A percentile compares a stretch with the other conserved stretches of the same genome.
Evolutionary conservation across 2,113 vertebrate genomes (phyloP).

Genomic region (Ardeotis arabs): DNA sequence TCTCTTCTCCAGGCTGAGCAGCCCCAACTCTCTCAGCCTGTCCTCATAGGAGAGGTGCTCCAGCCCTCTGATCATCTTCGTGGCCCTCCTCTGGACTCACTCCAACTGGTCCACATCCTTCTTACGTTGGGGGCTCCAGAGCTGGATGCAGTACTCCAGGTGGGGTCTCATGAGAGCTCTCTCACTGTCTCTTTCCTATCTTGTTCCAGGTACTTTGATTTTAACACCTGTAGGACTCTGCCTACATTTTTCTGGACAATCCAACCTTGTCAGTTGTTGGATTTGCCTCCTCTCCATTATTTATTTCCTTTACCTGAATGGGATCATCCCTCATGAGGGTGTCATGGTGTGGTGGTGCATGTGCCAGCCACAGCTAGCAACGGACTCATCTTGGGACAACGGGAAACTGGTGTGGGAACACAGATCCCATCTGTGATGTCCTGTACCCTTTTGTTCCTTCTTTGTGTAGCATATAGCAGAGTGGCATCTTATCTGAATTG

Average conservation of each 20-base stretch:
- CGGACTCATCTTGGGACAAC: rapidly evolving
- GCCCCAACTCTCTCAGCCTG: no score
- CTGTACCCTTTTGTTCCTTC: neutral
- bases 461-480: neutral
- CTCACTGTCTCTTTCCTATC: neutral
- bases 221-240: neutral
- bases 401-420: neutral
- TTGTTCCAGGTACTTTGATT: neutral
- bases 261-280: neutral
- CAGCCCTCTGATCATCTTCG: no score
- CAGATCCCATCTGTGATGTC: neutral
- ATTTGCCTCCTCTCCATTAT: neutral
- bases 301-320: neutral
- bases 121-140: no score
- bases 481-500: neutral
- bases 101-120: no score
- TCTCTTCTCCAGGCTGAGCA: no score
- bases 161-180: no score
- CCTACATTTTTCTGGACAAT: neutral
- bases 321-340: neutral
- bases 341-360: neutral
- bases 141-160: no score
- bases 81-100: no score
- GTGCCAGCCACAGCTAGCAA: neutral
- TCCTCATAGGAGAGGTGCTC: no score